phyloP scores from a whole-genome alignment of 1,140 invertebrate genomes.

The Aphis gossypii region DNA sequence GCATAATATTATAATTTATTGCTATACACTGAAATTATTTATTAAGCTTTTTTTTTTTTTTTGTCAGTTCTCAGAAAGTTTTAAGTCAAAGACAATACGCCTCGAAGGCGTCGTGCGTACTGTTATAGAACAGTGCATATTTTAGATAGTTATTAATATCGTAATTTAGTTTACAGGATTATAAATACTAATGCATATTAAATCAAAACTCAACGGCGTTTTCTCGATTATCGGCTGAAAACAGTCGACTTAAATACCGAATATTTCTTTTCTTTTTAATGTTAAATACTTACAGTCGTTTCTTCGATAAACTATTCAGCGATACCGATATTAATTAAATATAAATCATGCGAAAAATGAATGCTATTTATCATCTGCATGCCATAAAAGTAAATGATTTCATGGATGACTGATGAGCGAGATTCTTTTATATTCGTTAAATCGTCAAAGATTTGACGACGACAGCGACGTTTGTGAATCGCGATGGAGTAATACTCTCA shows the following conservation, averaged over 20 bases:
- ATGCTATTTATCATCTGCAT: not conserved
- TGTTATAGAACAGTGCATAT: not conserved
- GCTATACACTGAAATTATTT: not conserved
- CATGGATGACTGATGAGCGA: not conserved
- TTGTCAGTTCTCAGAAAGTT: not conserved
- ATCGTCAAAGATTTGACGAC: not conserved
- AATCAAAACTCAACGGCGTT: not conserved
- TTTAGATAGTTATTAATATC: not conserved
- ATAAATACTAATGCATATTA: not conserved
- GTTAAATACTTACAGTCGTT: not conserved
- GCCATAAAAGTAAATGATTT: not conserved
- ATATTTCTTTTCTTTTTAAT: not conserved
- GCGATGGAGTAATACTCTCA: not conserved
- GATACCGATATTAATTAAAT: not conserved
- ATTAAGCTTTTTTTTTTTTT: not conserved
- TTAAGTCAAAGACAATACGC: not conserved
- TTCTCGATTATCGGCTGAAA: not conserved
- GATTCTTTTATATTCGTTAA: not conserved
- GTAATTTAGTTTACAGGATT: not conserved
- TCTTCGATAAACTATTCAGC: not conserved
- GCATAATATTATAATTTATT: conserved; percentile 4
- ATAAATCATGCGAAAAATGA: not conserved
- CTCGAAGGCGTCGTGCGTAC: not conserved
- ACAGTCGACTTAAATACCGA: not conserved
- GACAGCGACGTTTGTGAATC: not conserved